These are phyloP conservation scores for Chunga burmeisteri DNA, from an alignment of 2,113 vertebrate genomes.

Conservation along the genomic window DNA sequence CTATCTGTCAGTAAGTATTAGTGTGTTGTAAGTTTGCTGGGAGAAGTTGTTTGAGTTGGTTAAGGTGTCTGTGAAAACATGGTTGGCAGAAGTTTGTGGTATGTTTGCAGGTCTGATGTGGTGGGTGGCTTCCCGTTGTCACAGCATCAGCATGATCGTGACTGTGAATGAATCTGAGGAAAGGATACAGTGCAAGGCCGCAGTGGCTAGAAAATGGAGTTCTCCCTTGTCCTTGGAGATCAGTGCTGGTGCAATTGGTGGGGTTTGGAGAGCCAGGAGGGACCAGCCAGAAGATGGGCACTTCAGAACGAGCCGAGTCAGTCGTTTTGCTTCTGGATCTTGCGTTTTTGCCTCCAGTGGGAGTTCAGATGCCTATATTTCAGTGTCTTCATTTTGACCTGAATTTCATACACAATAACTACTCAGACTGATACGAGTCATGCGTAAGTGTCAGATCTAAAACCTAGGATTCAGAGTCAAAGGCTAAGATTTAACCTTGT, in stretches of 20 bases:
- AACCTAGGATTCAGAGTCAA: background rate
- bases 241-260: background rate
- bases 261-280: background rate
- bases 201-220: background rate
- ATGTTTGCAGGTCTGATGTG: background rate
- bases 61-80: background rate
- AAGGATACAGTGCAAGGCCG: background rate
- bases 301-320: background rate
- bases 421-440: background rate
- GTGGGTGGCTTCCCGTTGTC: background rate
- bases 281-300: background rate
- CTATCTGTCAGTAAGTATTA: background rate
- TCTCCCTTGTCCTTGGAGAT: background rate
- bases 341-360: background rate
- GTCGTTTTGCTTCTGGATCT: background rate
- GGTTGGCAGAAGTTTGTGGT: rapidly evolving
- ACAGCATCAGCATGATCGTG: background rate
- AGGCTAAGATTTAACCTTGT: background rate
- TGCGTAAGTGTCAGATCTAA: background rate
- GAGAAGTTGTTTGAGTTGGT: background rate
- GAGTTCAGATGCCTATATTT: background rate
- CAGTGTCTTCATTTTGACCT: background rate
- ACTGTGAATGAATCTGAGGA: background rate
- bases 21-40: background rate
- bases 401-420: background rate